Evolutionary conservation across 2,888 invertebrate species (phyloP), one percentile per base, ranked within the genome.

Genomic region (Calameuta pallipes): DNA sequence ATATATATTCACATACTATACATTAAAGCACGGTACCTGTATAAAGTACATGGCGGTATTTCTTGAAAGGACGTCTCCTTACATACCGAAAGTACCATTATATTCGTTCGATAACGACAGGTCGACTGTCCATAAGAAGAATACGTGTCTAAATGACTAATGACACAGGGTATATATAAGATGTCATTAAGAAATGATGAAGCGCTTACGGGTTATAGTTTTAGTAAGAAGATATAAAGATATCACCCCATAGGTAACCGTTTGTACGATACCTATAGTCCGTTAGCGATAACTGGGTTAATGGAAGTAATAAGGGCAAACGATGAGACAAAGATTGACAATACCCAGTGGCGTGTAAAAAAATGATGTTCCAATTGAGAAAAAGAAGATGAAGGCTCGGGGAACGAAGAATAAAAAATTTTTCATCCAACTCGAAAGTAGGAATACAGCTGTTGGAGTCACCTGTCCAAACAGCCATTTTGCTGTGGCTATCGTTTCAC

Each of bases 391-490:
- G 41, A 6, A 56, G 41, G 79, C 75, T 84, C 84, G 85, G 81
- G 85, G 86, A 83, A 83, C 83, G 85, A 81, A 86, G 85, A 85
- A 36, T 36, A 36, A 84, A 87, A 85, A 87, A 85, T 86, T 85
- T 86, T 83, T 80, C 36, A 36, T 36, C 81, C 41, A 6, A 23
- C 6, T 23, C 41, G 23, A 56, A 56, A 56, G 6, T 56, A 56
- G 84, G 80, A 80, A 83, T 85, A 87, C 89, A 90, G 89, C 89
- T 90, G 89, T 87, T 87, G 41, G 88, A 87, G 85, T 88, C 89
- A 90, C 89, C 89, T 90, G 89, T 89, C 89, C 89, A 90, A 89
- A 90, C 89, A 89, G 89, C 86, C 88, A 86, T 84, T 83, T 85
- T 87, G 83, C 81, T 78, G 82, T 80, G 82, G 83, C 83, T 81